Evolutionary conservation across 2,888 invertebrate genomes (phyloP), one percentile per base, ranked within the genome.

Genomic region (Ichneumoninae sp.): DNA sequence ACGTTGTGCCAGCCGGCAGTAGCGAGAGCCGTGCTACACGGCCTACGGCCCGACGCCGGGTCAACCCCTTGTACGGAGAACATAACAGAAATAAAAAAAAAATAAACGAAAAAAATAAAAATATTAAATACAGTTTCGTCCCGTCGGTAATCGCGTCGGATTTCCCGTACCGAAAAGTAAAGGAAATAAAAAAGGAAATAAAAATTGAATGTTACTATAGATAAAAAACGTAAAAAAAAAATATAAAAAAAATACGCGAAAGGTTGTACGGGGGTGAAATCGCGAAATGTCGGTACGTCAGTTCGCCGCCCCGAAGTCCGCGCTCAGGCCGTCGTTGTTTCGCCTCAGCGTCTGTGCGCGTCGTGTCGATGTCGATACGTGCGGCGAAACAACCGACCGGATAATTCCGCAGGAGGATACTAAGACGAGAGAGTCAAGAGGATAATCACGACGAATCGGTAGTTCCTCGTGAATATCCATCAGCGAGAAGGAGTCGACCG

Each of bases 1-100:
- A 93, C 93, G 93, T 93, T 93, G 92, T 91, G 90, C 87, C 91
- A 91, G 92, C 92, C 92, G 92, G 91, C 91, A 92, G 92, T 92
- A 93, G 92, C 90, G 89, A 91, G 89, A 89, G 92, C 91, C 92
- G 91, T 91, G 92, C 90, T 90, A 90, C 90, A 89, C 92, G 92
- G 91, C 91, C 91, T 90, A 91, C 89, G 89, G 84, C 84, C 82
- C 82, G 74, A 84, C 74, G 84, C 82, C 84, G 84, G 84, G 82
- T 84, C 84, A 74, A 77, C 77, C 75, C 84, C 71, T 79, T 79
- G 19, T 60, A 70, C 57, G 44, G 60, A 52, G 62, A 81, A 82
- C 44, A 66, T n/a, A 57, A 65, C 60, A 66, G 52, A 78, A 68
- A 60, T 22, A 22, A 66, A 16, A 26, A 66, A 74, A 33, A 8